Evolutionary conservation across 2,888 invertebrate species (phyloP), one percentile per base, ranked within the genome.

Genomic region (Ophioninae sp.): DNA sequence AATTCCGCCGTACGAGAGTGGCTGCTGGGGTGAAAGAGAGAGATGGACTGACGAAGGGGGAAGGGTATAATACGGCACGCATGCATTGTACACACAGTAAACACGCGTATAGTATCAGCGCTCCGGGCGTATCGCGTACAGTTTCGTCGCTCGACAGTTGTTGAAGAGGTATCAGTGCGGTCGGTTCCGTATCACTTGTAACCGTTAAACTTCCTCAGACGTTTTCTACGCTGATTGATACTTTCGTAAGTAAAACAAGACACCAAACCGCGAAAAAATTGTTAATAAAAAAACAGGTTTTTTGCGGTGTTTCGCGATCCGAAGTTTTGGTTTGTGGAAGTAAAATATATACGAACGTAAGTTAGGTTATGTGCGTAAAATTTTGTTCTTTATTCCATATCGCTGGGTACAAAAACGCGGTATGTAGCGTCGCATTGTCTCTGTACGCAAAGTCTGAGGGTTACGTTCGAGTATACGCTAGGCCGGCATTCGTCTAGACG

Each of bases 401-500:
- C n/a, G n/a, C n/a, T n/a, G n/a, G n/a, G n/a, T 13, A 10, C 44
- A 17, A 17, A 10, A 13, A 44, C 44, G 44, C 44, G 13, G 13
- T 44, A 0, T 13, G 13, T 13, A 10, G 23, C 44, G 20, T 17
- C 50, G 6, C 23, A 23, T 13, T 50, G 39, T 68, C 50, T 7
- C 23, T 13, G 57, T 57, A 3, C 70, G 57, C 44, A 68, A 67
- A 67, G 44, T 21, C 41, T 41, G 8, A 41, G 30, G 7, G 30
- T 17, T 56, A 61, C 39, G n/a, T 68, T 69, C 41, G 23, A 70
- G 44, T 56, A 8, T 37, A 13, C 44, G 61, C 57, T 13, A 75
- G 73, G 62, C 50, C 73, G 57, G 68, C 56, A 72, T 73, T 68
- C 77, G 81, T 81, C 68, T 78, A 74, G 77, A 82, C 78, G 68